Conservation (phyloP, 2,888 invertebrate species). For the Dolichomitus sp. region DNA sequence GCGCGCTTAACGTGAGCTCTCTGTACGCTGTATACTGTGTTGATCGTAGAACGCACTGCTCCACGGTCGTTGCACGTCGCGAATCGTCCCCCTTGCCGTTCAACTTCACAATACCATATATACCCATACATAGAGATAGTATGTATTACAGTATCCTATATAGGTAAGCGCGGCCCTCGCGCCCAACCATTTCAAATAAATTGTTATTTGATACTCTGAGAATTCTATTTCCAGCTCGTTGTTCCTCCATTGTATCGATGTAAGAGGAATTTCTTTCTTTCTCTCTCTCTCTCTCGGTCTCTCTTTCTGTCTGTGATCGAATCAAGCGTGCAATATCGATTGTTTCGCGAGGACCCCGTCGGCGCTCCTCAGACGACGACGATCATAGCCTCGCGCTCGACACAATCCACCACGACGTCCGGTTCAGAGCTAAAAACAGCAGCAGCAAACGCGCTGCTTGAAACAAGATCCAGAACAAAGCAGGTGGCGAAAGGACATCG, state of each 20-base stretch:
- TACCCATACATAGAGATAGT: slow-evolving; percentile 9
- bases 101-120: slow-evolving; percentile 59
- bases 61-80: slow-evolving; percentile 51
- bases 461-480: slow-evolving; percentile 64
- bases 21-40: slow-evolving; percentile 36
- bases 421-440: slow-evolving; percentile 55
- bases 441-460: slow-evolving; percentile 15
- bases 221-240: slow-evolving; percentile 81
- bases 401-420: slow-evolving; percentile 61
- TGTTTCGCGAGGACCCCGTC: slow-evolving; percentile 35
- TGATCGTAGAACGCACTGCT: slow-evolving; percentile 69
- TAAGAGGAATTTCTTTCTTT: slow-evolving; percentile 40
- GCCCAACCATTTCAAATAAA: slow-evolving; percentile 76
- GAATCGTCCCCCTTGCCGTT: slow-evolving; percentile 48
- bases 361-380: slow-evolving; percentile 15
- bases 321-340: slow-evolving; percentile 62
- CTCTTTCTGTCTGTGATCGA: slow-evolving; percentile 51
- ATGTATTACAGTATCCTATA: not conserved
- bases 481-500: slow-evolving; percentile 67
- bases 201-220: slow-evolving; percentile 85
- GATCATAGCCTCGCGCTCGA: not conserved
- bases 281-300: slow-evolving; percentile 9
- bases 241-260: slow-evolving; percentile 62
- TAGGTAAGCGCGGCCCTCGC: slow-evolving; percentile 32
- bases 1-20: slow-evolving; percentile 46